A percentile compares a stretch with the other conserved stretches of the same genome.
Conservation (phyloP, 2,113 vertebrate species). For the Hydropotes inermis region DNA sequence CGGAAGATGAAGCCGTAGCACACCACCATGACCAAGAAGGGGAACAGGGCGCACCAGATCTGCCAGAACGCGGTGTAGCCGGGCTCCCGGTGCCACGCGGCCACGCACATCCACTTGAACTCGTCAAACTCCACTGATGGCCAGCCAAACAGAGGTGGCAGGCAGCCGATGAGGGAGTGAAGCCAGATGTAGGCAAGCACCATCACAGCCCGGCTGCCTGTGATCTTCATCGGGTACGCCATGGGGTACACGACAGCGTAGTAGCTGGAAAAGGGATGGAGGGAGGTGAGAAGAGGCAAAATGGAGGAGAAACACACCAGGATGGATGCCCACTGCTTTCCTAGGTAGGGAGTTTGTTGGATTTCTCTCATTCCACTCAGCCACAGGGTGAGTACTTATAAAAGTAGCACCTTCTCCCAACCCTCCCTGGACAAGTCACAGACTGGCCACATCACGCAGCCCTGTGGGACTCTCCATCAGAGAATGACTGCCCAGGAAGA, state of each 20-base stretch:
- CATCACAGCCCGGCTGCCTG: constrained; percentile 92
- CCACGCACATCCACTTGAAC: constrained; percentile 98
- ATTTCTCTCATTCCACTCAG: not conserved
- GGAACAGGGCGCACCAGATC: constrained; percentile 92
- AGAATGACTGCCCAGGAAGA: not conserved
- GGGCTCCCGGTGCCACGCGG: constrained; percentile 91
- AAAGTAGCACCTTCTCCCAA: not conserved
- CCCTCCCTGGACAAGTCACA: too few species aligned
- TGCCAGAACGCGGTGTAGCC: constrained; percentile 96
- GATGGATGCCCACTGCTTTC: fast-evolving
- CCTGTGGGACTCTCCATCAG: not conserved
- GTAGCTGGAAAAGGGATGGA: constrained; percentile 83
- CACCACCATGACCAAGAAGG: constrained; percentile 90
- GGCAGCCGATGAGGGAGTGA: constrained; percentile 93
- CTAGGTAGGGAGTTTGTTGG: fast-evolving
- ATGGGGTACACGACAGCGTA: constrained; percentile 98
- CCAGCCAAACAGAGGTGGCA: constrained; percentile 97
- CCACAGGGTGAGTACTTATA: fast-evolving
- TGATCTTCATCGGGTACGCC: constrained; percentile 99
- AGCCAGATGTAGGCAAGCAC: constrained; percentile 95
- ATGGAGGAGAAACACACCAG: fast-evolving
- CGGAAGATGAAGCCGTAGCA: constrained; percentile 98
- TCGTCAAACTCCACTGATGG: constrained; percentile 95
- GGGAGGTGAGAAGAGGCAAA: not conserved
- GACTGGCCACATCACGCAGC: fast-evolving